Evolutionary conservation across 2,113 vertebrate genomes (phyloP), one percentile per base, ranked within the genome.

Genomic region (Regulus satrapa): DNA sequence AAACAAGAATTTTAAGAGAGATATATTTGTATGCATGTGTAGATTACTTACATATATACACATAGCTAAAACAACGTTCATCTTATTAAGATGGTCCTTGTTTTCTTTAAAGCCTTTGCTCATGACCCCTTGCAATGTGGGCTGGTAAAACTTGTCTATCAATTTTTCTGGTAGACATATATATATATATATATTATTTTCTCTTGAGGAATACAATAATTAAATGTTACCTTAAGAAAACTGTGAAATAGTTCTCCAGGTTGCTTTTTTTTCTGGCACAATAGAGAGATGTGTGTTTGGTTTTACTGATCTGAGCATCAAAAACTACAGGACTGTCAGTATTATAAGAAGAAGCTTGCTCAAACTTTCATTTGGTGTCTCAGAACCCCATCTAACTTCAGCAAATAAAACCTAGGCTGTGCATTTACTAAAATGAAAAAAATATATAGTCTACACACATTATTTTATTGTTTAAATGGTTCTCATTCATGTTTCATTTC

Each of bases 401-500:
- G 81, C 96, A 96, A 98, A 98, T 97, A 97, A 98, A 98, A 97
- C 26, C 79, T 96, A 94, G 76, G 69, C 79, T 95, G 95, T 84
- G 56, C 96, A 97, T 98, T 98, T 97, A 93, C 97, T 96, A 95
- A 98, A 98, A 97, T 95, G 97, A 98, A 98, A 98, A 98, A 97
- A 98, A 98, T 97, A 98, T 98, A 98, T 96, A 94, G 97, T 97
- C 97, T 97, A 95, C 96, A 96, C 97, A 88, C 94, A 97, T 98
- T 98, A 98, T 98, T 98, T 98, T 98, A 98, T 98, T 98, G 98
- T 98, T 98, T 98, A 98, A 98, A 98, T 98, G 97, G 97, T 97
- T 95, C 97, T 98, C 97, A 97, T 98, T 98, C 98, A 97, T 98
- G 98, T 98, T 98, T 98, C 98, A 98, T 98, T 98, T 98, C 98